phyloP scores from a whole-genome alignment of 2,797 vertebrate species.

The Chromis chromis region DNA sequence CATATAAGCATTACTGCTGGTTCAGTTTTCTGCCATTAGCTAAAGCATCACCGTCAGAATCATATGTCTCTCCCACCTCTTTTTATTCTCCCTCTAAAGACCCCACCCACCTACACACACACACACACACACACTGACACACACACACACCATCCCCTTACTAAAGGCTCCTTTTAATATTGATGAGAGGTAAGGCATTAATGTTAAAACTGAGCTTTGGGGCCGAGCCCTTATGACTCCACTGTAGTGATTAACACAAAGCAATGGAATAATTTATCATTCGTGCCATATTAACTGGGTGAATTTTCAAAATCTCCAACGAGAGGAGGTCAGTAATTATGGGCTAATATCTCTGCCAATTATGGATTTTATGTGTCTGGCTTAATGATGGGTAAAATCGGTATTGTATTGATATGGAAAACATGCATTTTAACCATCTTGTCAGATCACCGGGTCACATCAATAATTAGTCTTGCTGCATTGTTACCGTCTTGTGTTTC shows the following conservation, averaged over 20 bases:
- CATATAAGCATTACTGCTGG: neutral
- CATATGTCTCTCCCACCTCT: conserved; percentile 18
- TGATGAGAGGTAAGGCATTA: conserved; percentile 86
- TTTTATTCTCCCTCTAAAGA: conserved; percentile 31
- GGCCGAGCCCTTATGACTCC: conserved; percentile 84
- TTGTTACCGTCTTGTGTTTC: conserved; percentile 60
- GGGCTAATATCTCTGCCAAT: conserved; percentile 79
- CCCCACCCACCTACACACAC: conserved; percentile 15
- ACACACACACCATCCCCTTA: conserved; percentile 50
- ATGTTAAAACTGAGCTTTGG: conserved; percentile 85
- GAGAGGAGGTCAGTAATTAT: conserved; percentile 83
- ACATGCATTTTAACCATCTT: conserved; percentile 80
- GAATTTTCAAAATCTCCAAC: conserved; percentile 77
- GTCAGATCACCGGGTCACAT: conserved; percentile 80
- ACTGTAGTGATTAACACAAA: conserved; percentile 85
- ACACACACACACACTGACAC: conserved; percentile 20
- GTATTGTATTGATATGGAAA: conserved; percentile 78
- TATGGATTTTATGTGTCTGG: conserved; percentile 81
- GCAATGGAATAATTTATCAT: conserved; percentile 87
- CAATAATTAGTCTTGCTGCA: conserved; percentile 73
- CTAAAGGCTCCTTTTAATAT: conserved; percentile 85
- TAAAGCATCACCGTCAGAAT: conserved; percentile 36
- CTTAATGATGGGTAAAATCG: conserved; percentile 82
- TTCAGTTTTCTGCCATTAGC: conserved; percentile 36
- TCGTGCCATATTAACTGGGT: conserved; percentile 71